These are phyloP conservation scores for Falco cherrug DNA, from an alignment of 2,797 vertebrate species.

Conservation along the genomic window DNA sequence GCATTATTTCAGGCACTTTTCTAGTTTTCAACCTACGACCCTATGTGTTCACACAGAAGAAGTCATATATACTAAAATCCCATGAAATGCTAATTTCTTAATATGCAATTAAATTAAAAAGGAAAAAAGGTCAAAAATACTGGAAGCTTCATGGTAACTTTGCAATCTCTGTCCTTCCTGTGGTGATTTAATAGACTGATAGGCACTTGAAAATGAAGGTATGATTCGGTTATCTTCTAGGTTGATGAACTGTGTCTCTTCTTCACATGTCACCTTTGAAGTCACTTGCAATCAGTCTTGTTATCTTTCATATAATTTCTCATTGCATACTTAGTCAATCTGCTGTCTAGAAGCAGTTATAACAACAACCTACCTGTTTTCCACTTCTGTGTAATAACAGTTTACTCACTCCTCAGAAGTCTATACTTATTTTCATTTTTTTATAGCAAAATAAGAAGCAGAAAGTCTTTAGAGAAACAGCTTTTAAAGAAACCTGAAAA, in stretches of 20 bases:
- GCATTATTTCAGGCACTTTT: not conserved
- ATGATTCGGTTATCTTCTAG: not conserved
- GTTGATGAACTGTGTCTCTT: not conserved
- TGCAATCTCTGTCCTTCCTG: not conserved
- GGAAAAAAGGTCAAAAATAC: not conserved
- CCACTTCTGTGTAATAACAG: not conserved
- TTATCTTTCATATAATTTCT: not conserved
- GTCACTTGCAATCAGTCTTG: not conserved
- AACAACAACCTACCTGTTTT: constrained; percentile 3
- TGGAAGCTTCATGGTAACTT: not conserved
- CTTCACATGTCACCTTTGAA: not conserved
- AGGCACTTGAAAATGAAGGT: not conserved
- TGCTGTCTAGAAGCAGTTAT: not conserved
- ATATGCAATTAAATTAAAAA: not conserved
- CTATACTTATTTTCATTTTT: not conserved
- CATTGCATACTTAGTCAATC: not conserved
- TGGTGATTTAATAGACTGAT: not conserved
- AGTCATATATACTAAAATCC: not conserved
- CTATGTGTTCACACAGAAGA: not conserved
- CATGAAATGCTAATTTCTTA: not conserved
- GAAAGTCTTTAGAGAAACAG: not conserved
- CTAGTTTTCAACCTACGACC: not conserved
- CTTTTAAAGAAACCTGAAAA: not conserved
- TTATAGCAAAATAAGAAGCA: not conserved
- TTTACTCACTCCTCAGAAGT: not conserved